A percentile compares a stretch with the other conserved stretches of the same genome.
phyloP scores from a whole-genome alignment of 35 echinoderm and acorn worm species.

The Apostichopus parvimensis region DNA sequence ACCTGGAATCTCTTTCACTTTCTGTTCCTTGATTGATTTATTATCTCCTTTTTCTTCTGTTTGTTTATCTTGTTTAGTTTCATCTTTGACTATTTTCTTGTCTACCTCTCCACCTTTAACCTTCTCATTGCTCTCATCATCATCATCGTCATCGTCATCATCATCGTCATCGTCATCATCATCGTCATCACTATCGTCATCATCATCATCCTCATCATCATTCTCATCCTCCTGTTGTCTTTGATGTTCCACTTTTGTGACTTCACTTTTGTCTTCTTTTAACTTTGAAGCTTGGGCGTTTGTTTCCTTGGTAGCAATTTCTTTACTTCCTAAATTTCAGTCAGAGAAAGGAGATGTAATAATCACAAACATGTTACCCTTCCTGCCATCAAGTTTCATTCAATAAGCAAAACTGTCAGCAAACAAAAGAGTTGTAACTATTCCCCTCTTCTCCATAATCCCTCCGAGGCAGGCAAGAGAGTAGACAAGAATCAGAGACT shows the following conservation, averaged over 20 bases:
- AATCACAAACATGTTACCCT: no score
- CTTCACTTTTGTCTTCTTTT: not conserved
- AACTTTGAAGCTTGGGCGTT: not conserved
- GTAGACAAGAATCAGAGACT: no score
- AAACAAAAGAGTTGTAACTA: no score
- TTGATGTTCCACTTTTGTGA: not conserved
- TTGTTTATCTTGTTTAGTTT: not conserved
- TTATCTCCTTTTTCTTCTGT: not conserved
- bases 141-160: no score
- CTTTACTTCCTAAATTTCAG: no score
- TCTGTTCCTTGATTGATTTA: not conserved
- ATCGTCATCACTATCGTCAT: constrained; percentile 45
- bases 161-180: constrained; percentile 38
- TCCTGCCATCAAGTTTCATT: no score
- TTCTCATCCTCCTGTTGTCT: constrained; percentile 33
- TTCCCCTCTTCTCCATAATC: no score
- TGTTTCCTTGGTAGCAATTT: not conserved
- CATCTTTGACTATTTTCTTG: not conserved
- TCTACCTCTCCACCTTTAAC: not conserved
- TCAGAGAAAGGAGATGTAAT: no score
- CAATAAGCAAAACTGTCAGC: no score
- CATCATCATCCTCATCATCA: not conserved
- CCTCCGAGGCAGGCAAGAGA: no score
- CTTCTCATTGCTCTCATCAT: constrained; percentile 6
- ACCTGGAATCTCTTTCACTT: not conserved